Conservation (phyloP, 1,140 invertebrate species). For the Coptotermes formosanus region DNA sequence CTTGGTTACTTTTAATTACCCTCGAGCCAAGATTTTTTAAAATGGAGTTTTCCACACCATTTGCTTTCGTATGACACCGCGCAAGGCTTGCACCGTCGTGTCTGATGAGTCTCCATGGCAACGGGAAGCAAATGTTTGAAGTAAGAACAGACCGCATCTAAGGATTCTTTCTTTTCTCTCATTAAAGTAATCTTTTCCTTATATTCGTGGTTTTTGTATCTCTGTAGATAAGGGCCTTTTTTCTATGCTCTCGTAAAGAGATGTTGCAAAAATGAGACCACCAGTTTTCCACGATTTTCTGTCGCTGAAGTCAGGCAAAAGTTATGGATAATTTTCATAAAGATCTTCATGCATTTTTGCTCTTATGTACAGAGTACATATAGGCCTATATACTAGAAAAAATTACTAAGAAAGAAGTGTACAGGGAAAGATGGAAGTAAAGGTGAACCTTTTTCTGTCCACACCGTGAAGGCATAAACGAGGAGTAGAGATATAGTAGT, state of each 20-base stretch:
- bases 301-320: no score
- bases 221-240: background rate
- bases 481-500: no score
- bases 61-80: background rate
- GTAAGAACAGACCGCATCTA: background rate
- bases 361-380: no score
- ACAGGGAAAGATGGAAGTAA: no score
- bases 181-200: background rate
- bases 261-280: no score
- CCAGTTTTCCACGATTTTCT: no score
- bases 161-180: background rate
- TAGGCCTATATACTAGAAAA: no score
- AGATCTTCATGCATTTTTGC: no score
- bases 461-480: no score
- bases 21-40: background rate
- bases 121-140: background rate
- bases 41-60: slow-evolving; percentile 21
- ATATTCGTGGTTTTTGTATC: background rate
- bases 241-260: background rate
- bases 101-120: background rate
- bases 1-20: slow-evolving; percentile 14
- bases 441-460: no score
- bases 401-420: no score
- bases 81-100: background rate
- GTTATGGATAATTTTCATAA: no score